Evolutionary conservation across 2,113 vertebrate genomes (phyloP).

Genomic region (Dipodomys merriami): DNA sequence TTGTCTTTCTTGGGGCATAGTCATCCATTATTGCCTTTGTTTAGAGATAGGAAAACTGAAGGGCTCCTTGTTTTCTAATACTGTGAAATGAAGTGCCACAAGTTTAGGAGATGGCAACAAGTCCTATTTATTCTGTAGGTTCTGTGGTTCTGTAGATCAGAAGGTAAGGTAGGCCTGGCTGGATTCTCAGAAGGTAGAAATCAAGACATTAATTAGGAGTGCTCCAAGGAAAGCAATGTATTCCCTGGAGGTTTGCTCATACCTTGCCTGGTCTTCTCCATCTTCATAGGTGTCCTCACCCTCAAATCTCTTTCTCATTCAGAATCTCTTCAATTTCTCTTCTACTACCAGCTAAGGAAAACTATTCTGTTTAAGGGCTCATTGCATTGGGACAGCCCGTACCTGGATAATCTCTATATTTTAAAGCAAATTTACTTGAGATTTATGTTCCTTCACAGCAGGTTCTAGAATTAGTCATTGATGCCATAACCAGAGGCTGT

Average conservation of each 20-base stretch:
- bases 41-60: slow-evolving; percentile 27
- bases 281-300: neutral
- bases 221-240: neutral
- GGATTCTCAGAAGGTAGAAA: slow-evolving; percentile 6
- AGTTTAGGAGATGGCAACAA: neutral
- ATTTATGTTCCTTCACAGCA: slow-evolving; percentile 1
- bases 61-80: slow-evolving; percentile 28
- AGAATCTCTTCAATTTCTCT: slow-evolving; percentile 39
- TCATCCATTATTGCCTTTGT: slow-evolving; percentile 11
- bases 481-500: neutral
- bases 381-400: neutral
- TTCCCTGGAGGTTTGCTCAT: neutral
- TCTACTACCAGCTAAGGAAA: slow-evolving; percentile 42
- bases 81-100: neutral
- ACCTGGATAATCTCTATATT: neutral
- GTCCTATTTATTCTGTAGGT: neutral
- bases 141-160: neutral
- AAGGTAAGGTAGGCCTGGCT: neutral
- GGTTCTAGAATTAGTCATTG: neutral
- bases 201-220: neutral
- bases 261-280: neutral
- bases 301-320: neutral
- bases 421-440: slow-evolving; percentile 13
- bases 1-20: slow-evolving; percentile 33
- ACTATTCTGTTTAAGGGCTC: slow-evolving; percentile 16